A percentile compares a stretch with the other conserved stretches of the same genome.
Evolutionary conservation across 2,888 invertebrate species (phyloP).

Genomic region (Plemyria rubiginata): DNA sequence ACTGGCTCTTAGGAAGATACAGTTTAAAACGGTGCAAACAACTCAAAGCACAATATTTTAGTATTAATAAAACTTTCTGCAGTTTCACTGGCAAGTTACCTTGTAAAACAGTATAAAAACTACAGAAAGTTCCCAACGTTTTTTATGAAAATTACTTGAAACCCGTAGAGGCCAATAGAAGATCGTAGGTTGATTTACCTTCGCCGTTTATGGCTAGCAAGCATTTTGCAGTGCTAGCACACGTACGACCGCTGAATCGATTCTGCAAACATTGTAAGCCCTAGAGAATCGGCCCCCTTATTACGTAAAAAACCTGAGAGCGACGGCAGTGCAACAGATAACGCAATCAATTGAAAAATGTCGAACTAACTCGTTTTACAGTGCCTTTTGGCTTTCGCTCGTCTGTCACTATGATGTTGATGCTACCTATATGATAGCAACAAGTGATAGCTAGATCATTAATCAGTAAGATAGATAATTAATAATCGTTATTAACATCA

Average conservation of each 20-base stretch:
- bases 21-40: no score
- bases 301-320: not conserved
- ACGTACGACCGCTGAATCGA: conserved; percentile 33
- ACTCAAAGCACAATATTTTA: no score
- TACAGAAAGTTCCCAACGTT: not conserved
- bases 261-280: conserved; percentile 37
- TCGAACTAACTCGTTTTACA: not conserved
- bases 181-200: conserved; percentile 13
- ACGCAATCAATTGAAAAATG: not conserved
- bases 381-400: no score
- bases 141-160: conserved; percentile 11
- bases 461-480: no score
- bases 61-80: no score
- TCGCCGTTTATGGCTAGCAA: conserved; percentile 22
- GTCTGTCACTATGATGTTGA: no score
- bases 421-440: no score
- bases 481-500: no score
- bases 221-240: conserved; percentile 29
- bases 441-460: no score
- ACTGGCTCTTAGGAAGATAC: no score
- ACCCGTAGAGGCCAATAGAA: conserved; percentile 18
- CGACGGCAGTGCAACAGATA: not conserved
- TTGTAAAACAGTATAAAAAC: not conserved
- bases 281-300: conserved; percentile 6
- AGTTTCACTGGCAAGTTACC: no score